phyloP scores from a whole-genome alignment of 1,140 invertebrate species.

The Drosophila seguyi region DNA sequence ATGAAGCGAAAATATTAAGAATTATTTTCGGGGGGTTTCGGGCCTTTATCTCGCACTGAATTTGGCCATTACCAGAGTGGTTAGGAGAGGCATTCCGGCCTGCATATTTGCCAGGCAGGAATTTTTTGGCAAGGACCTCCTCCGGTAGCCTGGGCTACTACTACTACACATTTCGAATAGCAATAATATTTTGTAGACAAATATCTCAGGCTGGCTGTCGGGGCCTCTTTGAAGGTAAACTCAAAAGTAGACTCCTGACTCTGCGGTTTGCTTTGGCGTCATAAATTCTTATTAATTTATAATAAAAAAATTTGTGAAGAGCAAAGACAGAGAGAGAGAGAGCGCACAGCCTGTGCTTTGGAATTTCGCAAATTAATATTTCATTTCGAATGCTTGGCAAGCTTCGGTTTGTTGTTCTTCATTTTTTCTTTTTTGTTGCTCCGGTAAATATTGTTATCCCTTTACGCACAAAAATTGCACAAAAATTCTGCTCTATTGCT shows the following conservation, averaged over 20 bases:
- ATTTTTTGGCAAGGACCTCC: slow-evolving; percentile 43
- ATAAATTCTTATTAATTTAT: slow-evolving; percentile 83
- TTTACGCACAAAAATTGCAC: slow-evolving; percentile 17
- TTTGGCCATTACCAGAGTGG: slow-evolving; percentile 20
- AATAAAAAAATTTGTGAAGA: slow-evolving; percentile 78
- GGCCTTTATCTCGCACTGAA: slow-evolving; percentile 36
- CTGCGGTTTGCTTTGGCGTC: slow-evolving; percentile 45
- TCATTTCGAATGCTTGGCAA: slow-evolving; percentile 59
- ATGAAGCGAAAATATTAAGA: slow-evolving; percentile 69
- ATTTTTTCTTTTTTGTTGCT: neutral
- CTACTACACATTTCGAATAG: slow-evolving; percentile 77
- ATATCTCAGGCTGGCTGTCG: slow-evolving; percentile 52
- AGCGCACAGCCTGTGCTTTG: slow-evolving; percentile 19
- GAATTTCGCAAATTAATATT: slow-evolving; percentile 81
- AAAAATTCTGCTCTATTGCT: slow-evolving; percentile 27
- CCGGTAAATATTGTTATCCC: slow-evolving; percentile 27
- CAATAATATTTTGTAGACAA: slow-evolving; percentile 80
- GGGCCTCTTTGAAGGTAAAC: slow-evolving; percentile 49
- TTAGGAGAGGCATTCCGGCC: slow-evolving; percentile 28
- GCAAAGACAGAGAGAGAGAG: no score
- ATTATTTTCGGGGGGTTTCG: slow-evolving; percentile 47
- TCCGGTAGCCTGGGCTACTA: slow-evolving; percentile 11
- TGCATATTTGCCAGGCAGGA: slow-evolving; percentile 60
- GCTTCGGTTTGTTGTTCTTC: slow-evolving; percentile 3
- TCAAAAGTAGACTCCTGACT: slow-evolving; percentile 41